Evolutionary conservation across 2,797 vertebrate genomes (phyloP), one percentile per base, ranked within the genome.

Genomic region (Columba guinea): DNA sequence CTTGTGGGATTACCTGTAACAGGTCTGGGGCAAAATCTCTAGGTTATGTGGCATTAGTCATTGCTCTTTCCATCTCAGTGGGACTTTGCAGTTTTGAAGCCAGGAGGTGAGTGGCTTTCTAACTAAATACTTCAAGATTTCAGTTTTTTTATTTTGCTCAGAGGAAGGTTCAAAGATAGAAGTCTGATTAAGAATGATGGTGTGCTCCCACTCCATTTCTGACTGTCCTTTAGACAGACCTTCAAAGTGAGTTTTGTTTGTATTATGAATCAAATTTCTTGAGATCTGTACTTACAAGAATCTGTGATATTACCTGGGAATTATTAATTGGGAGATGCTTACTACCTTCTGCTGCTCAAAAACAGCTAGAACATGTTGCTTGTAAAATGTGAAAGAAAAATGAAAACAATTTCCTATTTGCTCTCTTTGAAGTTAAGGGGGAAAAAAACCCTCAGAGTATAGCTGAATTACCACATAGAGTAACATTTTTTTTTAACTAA

Each of bases 391-490:
- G 75, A 96, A 97, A 91, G 77, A 92, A 95, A 92, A 96, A 77
- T 83, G 46, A 91, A 95, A 93, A 90, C 78, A 68, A 93, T 94
- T 96, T 96, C 84, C 62, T 94, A 76, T 92, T 89, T 69, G 51
- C 46, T 78, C 22, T 89, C 96, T 97, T 97, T 97, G 96, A 97
- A 97, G 95, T 95, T 79, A 89, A 84, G 49, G 64, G 52, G 34
- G 22, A 37, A 87, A 80, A 80, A 93, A 56, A 6, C 49, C 83
- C 85, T 91, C 73, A 76, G 84, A 77, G 80, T 90, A 86, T 65
- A 88, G 87, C 46, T 92, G 87, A 91, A 84, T 94, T 95, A 94
- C 71, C 82, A 85, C 84, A 91, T 92, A 95, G 96, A 97, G 75
- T 52, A 88, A 91, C 51, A 13, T 81, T 27, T 52, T 64, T 84